phyloP scores from a whole-genome alignment of 2,797 vertebrate genomes.

The Amblyraja radiata region DNA sequence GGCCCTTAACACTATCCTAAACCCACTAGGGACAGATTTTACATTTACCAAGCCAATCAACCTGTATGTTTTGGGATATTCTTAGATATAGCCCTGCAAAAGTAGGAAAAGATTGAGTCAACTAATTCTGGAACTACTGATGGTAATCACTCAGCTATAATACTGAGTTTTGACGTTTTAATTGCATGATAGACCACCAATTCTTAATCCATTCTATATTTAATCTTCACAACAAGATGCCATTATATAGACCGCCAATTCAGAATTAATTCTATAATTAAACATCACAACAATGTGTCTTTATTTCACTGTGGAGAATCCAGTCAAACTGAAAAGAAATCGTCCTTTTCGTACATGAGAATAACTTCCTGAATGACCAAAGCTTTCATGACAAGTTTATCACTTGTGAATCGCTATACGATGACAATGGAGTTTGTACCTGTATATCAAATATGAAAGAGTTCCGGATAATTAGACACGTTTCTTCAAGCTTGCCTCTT shows the following conservation, averaged over 20 bases:
- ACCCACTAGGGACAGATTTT: no score
- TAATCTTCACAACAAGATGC: not conserved
- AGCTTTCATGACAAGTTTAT: not conserved
- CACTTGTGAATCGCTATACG: not conserved
- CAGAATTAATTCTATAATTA: not conserved
- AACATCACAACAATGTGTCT: not conserved
- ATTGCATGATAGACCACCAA: not conserved
- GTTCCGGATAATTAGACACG: not conserved
- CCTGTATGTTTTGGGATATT: no score
- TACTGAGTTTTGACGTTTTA: not conserved
- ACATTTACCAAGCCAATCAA: no score
- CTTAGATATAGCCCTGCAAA: not conserved
- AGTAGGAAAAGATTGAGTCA: not conserved
- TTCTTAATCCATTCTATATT: not conserved
- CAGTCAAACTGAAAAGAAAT: not conserved
- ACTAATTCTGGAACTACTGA: not conserved
- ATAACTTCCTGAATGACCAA: not conserved
- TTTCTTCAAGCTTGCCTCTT: not conserved
- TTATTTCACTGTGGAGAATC: not conserved
- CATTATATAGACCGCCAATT: not conserved
- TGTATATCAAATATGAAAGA: not conserved
- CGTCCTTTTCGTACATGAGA: not conserved
- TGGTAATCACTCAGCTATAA: not conserved
- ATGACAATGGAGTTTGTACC: not conserved
- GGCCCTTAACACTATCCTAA: no score